Evolutionary conservation across 2,888 invertebrate genomes (phyloP), one percentile per base, ranked within the genome.

Genomic region (Baronia brevicornis): DNA sequence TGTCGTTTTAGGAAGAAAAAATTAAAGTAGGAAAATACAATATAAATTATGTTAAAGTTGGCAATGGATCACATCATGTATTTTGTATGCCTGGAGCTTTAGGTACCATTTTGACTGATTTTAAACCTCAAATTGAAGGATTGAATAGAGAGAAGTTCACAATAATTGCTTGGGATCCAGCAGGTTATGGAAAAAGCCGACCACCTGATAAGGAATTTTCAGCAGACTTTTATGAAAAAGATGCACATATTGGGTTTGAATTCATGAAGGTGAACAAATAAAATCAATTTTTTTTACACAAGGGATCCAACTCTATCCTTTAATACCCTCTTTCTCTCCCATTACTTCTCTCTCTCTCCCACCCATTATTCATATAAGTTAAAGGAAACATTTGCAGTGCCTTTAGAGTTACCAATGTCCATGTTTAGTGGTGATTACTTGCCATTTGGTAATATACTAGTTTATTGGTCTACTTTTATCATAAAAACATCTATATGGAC

Each of bases 131-230:
- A 71, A 79, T 93, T 4, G 88, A 91, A 48, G 84, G 89, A 34
- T 70, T 94, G 15, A 78, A 90, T 57, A 71, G 65, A 39, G 69
- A 85, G 2, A 86, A 88, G 53, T 88, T 91, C 44, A 90, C 89
- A 1, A 44, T 91, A 12, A 66, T 91, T 4, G 91, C 88, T 0
- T 93, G 92, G 92, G 96, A 96, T 69, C 95, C 95, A 0, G 92
- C 93, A 0, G 96, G 96, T 0, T 95, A 94, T 74, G 96, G 96
- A 1, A 88, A 89, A 39, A 95, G 94, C 38, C 86, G 91, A 41
- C 95, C 95, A 0, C 94, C 94, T 0, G 78, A 88, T 11, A 86
- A 92, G 42, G 77, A 87, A n/a, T 95, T 93, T 59, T 75, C 87
- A 0, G 51, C 80, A 0, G 86, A 93, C 48, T 94, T 93, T 62